Base-by-base conservation (phyloP, 2,888 invertebrate species). In the Dione vanillae region DNA sequence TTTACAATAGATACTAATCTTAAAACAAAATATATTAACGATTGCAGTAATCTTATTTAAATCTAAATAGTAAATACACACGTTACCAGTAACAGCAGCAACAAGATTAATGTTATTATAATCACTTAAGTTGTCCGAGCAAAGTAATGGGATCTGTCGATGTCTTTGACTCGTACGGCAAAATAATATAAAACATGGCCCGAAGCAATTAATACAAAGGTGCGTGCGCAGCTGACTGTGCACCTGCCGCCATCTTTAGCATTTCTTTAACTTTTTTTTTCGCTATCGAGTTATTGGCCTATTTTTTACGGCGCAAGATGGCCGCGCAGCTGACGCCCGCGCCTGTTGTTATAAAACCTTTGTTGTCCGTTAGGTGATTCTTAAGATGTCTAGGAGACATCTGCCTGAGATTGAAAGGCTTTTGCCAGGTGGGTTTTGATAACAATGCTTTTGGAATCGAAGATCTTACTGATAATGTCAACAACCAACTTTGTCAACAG, bases 251-350 rank as follows among this genome's bases (percentile, higher is more conserved):
- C 88, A 88, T 90, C 91, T 91, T 92, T 89, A 89, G 85, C 86
- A 87, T 91, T 92, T 90, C 90, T 91, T 86, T 85, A 82, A 83
- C 83, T 86, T 90, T 91, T 90, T 91, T 75, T 91, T 91, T 91
- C 84, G 90, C 90, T 88, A 87, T 88, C 85, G 86, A 86, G 91
- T 91, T 92, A 91, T 91, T 93, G 91, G 92, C 92, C 92, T 92
- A 92, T 93, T 93, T 92, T 92, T 92, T 92, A 91, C 86, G 87
- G 87, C 86, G 90, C 92, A 92, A 92, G 92, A 91, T 92, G 92
- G 82, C 78, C 75, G 78, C 83, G 83, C 92, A 92, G 91, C 91
- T 92, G 92, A 90, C 89, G 85, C 83, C 58, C 70, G 83, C 84
- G 84, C 80, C 71, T 83, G 83, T 79, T 79, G 75, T 81, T 81